Percentiles rank a stretch among this genome's conserved stretches.
phyloP scores from a whole-genome alignment of 23 tunicate species.

The Phallusia fumigata region DNA sequence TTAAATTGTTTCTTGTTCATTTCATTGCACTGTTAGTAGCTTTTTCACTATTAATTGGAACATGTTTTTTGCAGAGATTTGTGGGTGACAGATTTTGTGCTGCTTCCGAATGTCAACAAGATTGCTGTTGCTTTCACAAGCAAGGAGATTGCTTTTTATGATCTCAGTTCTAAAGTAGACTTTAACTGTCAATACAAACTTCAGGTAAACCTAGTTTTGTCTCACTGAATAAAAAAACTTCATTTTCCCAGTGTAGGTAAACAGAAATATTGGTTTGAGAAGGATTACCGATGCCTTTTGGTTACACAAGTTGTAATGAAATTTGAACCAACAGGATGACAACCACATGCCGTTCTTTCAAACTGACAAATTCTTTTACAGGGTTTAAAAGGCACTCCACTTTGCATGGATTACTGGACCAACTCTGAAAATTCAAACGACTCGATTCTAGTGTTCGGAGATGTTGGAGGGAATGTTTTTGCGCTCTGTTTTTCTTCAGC shows the following conservation, averaged over 20 bases:
- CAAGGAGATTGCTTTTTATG: slow-evolving; percentile 93
- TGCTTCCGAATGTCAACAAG: slow-evolving; percentile 80
- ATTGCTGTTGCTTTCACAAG: slow-evolving; percentile 95
- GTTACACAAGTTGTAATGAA: too few species aligned
- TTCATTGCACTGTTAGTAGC: too few species aligned
- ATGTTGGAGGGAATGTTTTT: slow-evolving; percentile 77
- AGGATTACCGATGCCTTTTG: too few species aligned
- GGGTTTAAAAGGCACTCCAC: slow-evolving; percentile 81
- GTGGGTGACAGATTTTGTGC: slow-evolving; percentile 90
- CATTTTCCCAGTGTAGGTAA: too few species aligned
- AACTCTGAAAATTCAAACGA: slow-evolving; percentile 82
- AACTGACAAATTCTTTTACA: slow-evolving; percentile 1
- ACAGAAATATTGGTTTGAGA: too few species aligned
- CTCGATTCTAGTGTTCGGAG: slow-evolving; percentile 79
- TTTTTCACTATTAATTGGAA: too few species aligned
- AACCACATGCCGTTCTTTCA: too few species aligned
- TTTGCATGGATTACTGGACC: slow-evolving; percentile 82
- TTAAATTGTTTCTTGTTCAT: too few species aligned
- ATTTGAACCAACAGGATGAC: too few species aligned
- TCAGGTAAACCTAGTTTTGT: slow-evolving; percentile 33
- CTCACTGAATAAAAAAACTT: too few species aligned
- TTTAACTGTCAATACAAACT: slow-evolving; percentile 90
- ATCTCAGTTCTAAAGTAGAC: slow-evolving; percentile 79
- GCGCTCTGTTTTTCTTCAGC: slow-evolving; percentile 85
- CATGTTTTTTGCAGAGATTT: slow-evolving; percentile 82